Evolutionary conservation across 2,888 invertebrate genomes (phyloP), one percentile per base, ranked within the genome.

Genomic region (Cloeon dipterum): DNA sequence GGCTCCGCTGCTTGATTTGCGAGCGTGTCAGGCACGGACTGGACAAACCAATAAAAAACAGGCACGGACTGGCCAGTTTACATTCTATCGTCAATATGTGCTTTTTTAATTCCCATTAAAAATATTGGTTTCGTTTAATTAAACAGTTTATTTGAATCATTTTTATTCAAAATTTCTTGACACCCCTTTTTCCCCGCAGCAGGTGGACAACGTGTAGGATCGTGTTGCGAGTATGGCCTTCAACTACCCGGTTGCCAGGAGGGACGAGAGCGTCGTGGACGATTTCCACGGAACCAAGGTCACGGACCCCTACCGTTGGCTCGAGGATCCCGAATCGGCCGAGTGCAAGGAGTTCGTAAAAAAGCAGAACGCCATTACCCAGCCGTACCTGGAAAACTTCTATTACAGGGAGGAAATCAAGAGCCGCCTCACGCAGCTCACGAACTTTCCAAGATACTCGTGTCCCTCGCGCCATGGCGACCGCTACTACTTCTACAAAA

Each of bases 371-470:
- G 70, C 68, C 32, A 66, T 96, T 32, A 86, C 91, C 5, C 62
- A 68, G 43, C 88, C 91, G 0, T 94, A 73, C 58, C 59, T 98
- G 17, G 70, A 82, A 47, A 66, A 52, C 16, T 89, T 82, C 49
- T 64, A 71, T 0, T 66, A 70, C 34, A 74, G 79, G 52, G 60
- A 69, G 8, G 69, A 71, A 46, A 68, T 96, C 40, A 72, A 76
- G 48, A 62, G 69, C 35, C 70, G 83, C 44, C 65, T 96, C 20
- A 91, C 81, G 1, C 76, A 85, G 47, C 61, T 93, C 20, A 93
- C 91, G 91, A 81, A 98, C 57, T 94, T 83, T 58, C 85, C 89
- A n/a, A 93, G 91, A 61, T 88, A 79, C 58, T 77, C 83, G 2
- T 79, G 82, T 46, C 93, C 93, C 0, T 70, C 68, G 49, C 70